Evolutionary conservation across 64 coral and sea anemone species (phyloP).

Genomic region (Dendronephthya gigantea): DNA sequence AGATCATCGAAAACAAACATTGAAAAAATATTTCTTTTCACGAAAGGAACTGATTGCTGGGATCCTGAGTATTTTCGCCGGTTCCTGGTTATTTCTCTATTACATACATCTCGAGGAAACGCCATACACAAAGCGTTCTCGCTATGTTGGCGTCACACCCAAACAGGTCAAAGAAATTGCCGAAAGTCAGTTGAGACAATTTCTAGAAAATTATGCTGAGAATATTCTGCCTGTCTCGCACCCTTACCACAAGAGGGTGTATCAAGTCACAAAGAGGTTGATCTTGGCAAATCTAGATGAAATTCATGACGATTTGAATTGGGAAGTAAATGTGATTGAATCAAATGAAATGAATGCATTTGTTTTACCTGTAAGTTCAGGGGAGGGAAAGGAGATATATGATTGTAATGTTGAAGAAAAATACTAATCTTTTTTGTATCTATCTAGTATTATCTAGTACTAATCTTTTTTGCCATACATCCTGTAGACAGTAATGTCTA

Average conservation of each 20-base stretch:
- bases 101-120: conserved; percentile 87
- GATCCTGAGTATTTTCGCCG: conserved; percentile 48
- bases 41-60: conserved; percentile 57
- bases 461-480: neutral
- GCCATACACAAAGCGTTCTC: conserved; percentile 58
- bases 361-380: conserved; percentile 76
- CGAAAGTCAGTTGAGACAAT: conserved; percentile 51
- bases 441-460: too few species aligned
- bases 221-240: conserved; percentile 67
- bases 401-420: too few species aligned
- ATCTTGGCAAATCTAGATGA: conserved; percentile 56
- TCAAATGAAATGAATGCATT: conserved; percentile 82
- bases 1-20: conserved; percentile 46
- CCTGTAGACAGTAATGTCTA: neutral
- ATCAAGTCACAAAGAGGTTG: conserved; percentile 57
- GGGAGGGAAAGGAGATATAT: neutral
- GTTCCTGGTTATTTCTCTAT: conserved; percentile 54
- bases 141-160: conserved; percentile 73
- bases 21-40: conserved; percentile 22
- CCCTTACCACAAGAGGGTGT: conserved; percentile 69
- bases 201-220: conserved; percentile 61
- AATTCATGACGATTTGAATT: conserved; percentile 61
- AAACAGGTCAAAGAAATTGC: conserved; percentile 68
- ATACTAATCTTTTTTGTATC: too few species aligned
- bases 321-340: conserved; percentile 88